Evolutionary conservation across 2,888 invertebrate species (phyloP), one percentile per base, ranked within the genome.

Genomic region (Saturnia japonica): DNA sequence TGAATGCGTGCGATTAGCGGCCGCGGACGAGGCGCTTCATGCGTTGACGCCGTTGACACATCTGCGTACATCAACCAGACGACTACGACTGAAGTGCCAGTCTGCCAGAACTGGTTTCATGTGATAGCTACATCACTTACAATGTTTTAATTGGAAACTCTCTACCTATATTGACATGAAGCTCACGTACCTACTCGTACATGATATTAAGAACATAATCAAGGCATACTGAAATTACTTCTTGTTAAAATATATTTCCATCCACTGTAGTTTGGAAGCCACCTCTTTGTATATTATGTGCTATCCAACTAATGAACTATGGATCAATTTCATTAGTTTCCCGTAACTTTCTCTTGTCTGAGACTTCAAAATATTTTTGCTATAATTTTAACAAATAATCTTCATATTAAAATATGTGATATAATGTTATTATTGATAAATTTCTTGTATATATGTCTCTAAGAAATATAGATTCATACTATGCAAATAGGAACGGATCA

Each of bases 61-160:
- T 84, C 83, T 78, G 76, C 77, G 42, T 76, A 77, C 79, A 77
- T 78, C 80, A 80, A 74, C 73, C 34, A 57, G 70, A 76, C 71
- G 64, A 73, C 74, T 74, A 74, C 76, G 74, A 74, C 76, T 74
- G 74, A 74, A 75, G 72, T 75, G 78, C 75, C 78, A 74, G 81
- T 74, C 72, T 75, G 78, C 75, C 78, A 74, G 81, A 87, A 88
- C 89, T 75, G 80, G 89, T 89, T 89, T 85, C 79, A 82, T 84
- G 81, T 85, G 51, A n/a, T 51, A 51, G 83, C 82, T 84, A 69
- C 64, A 64, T 60, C 28, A 60, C 47, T 62, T 72, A 83, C 83
- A 83, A 83, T 80, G 77, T 84, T 88, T 86, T 88, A 89, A 90
- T 89, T 89, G 85, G 82, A 81, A 79, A 77, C 82, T 73, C 77